Evolutionary conservation across 2,113 vertebrate genomes (phyloP).

Genomic region (Atractosteus spatula): DNA sequence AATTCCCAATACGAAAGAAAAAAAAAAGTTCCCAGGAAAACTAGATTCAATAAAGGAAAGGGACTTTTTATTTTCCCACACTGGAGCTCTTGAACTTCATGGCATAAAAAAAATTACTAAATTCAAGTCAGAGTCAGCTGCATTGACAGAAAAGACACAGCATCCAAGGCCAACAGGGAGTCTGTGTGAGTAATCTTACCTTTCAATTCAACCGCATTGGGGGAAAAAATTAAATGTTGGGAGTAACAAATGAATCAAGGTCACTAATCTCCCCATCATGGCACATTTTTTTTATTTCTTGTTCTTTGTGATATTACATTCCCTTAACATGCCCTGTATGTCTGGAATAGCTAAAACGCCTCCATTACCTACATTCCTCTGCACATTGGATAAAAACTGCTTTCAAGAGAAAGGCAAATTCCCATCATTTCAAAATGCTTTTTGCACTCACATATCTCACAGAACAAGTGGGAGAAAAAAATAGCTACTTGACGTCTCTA

Average conservation of each 20-base stretch:
- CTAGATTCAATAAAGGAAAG: slow-evolving; percentile 33
- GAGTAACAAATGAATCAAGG: slow-evolving; percentile 64
- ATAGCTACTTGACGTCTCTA: neutral
- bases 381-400: slow-evolving; percentile 53
- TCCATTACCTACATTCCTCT: slow-evolving; percentile 51
- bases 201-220: slow-evolving; percentile 54
- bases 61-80: slow-evolving; percentile 27
- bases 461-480: neutral
- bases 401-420: slow-evolving; percentile 55
- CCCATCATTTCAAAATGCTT: neutral
- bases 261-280: slow-evolving; percentile 60
- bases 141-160: slow-evolving; percentile 53
- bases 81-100: slow-evolving; percentile 53
- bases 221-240: slow-evolving; percentile 16
- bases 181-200: slow-evolving; percentile 49
- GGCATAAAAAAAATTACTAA: slow-evolving; percentile 31
- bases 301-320: slow-evolving; percentile 45
- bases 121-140: slow-evolving; percentile 33
- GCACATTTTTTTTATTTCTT: slow-evolving; percentile 48
- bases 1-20: neutral
- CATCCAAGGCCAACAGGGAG: slow-evolving; percentile 45
- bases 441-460: neutral
- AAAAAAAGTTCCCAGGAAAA: neutral
- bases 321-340: slow-evolving; percentile 55
- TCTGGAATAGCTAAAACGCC: slow-evolving; percentile 56